Evolutionary conservation across 1,140 invertebrate species (phyloP), one percentile per base, ranked within the genome.

Genomic region (Drosophila punjabiensis): DNA sequence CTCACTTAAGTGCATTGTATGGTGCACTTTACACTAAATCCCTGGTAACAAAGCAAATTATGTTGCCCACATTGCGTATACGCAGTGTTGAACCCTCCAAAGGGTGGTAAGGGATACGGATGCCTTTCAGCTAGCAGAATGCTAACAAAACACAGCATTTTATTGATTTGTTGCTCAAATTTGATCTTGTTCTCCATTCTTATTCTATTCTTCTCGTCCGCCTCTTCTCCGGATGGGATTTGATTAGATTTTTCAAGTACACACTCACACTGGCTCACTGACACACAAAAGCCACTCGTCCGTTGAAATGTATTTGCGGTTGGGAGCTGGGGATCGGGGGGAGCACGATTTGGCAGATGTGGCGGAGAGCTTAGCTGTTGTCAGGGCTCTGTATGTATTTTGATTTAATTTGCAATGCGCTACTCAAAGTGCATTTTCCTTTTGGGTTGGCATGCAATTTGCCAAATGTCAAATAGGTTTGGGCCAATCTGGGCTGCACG

Each of bases 371-470:
- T 80, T 66, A 87, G 81, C 60, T 78, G 53, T 80, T 74, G 71
- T 78, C 77, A 41, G 67, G 62, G 55, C 74, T 76, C 52, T 66
- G 74, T 81, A 61, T 64, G 65, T 81, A 85, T 89, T 89, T 89
- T 88, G 85, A 89, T 89, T 85, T 88, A 81, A 88, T 88, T 88
- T 85, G 70, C 35, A 69, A 70, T 69, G 35, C 64, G 56, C 71
- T 81, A 62, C 66, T 60, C 65, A 76, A 83, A 83, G 69, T 82
- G 83, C 64, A 79, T 69, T 77, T 75, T 50, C 62, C 58, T 71
- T 60, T 39, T 28, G n/a, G 50, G 20, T 39, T 76, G 58, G 63
- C 78, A 85, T 85, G 43, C 66, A 69, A 73, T 76, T 76, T 79
- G 70, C 70, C 78, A 82, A 88, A 85, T 79, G 75, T 73, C 64